Percentiles rank a stretch among this genome's conserved stretches.
These are phyloP conservation scores for Cerastis leucographa DNA, from an alignment of 2,888 invertebrate genomes.

Conservation along the genomic window DNA sequence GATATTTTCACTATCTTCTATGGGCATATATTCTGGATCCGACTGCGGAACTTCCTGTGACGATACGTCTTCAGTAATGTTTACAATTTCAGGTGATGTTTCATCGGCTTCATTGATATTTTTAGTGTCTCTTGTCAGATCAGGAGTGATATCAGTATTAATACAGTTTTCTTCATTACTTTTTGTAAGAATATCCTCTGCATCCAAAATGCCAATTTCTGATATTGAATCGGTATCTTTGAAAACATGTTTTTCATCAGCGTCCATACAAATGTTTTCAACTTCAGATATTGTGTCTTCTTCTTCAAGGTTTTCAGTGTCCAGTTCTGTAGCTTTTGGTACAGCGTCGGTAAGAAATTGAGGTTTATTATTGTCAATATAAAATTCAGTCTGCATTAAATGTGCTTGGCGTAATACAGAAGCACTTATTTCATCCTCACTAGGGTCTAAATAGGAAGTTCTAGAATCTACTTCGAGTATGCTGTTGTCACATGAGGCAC, in stretches of 20 bases:
- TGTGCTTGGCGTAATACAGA: constrained; percentile 26
- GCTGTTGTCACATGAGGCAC: constrained; percentile 10
- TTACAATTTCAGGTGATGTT: background rate
- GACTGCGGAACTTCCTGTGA: background rate
- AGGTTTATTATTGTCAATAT: constrained; percentile 39
- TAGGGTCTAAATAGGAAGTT: constrained; percentile 18
- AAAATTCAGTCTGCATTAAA: constrained; percentile 48
- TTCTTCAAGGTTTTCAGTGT: constrained; percentile 1
- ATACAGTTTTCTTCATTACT: background rate
- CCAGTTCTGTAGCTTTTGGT: background rate
- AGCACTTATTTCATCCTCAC: constrained; percentile 26
- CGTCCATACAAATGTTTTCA: background rate
- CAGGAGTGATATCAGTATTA: background rate
- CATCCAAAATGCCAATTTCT: background rate
- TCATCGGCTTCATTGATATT: background rate
- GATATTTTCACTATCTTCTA: background rate
- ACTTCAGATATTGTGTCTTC: constrained; percentile 13
- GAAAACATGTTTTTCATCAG: background rate
- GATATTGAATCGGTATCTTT: constrained; percentile 12
- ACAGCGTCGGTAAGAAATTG: constrained; percentile 17
- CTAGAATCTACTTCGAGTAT: constrained; percentile 30
- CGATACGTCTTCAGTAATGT: constrained; percentile 1
- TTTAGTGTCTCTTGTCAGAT: background rate
- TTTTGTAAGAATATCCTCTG: background rate
- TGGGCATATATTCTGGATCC: background rate